Evolutionary conservation across 2,888 invertebrate species (phyloP).

Genomic region (Suillia variegata): DNA sequence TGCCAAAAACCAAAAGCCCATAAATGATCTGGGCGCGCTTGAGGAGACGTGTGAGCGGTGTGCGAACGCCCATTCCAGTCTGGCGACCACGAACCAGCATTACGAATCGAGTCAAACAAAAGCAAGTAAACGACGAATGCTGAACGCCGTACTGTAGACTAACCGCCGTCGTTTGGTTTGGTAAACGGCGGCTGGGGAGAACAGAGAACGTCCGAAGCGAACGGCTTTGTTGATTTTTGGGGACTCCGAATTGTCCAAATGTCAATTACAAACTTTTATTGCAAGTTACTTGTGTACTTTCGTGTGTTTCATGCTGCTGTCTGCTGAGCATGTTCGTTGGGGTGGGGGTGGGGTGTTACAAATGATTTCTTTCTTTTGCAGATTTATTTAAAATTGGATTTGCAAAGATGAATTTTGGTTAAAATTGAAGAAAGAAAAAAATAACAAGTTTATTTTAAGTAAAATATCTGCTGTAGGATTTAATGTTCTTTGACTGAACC

Average conservation of each 20-base stretch:
- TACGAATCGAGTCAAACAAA: not conserved
- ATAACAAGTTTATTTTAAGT: no score
- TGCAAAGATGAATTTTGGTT: no score
- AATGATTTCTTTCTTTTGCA: no score
- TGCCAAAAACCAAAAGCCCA: slow-evolving; percentile 9
- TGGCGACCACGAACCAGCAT: no score
- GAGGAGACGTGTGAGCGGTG: not conserved
- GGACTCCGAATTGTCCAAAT: slow-evolving; percentile 42
- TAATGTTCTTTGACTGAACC: no score
- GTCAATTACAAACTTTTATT: slow-evolving; percentile 55
- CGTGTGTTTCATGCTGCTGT: no score
- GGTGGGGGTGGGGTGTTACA: no score
- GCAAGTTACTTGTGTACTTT: slow-evolving; percentile 42
- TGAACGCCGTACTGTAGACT: not conserved
- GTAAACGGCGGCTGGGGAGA: not conserved
- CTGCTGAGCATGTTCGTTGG: no score
- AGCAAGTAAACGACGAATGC: slow-evolving; percentile 27
- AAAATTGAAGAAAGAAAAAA: no score
- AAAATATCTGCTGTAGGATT: no score
- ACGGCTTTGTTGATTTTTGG: slow-evolving; percentile 35
- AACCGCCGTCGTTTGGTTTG: no score
- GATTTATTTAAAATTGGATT: no score
- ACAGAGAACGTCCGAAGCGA: slow-evolving; percentile 36
- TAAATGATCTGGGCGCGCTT: slow-evolving; percentile 1
- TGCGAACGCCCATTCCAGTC: not conserved